A percentile compares a stretch with the other conserved stretches of the same genome.
phyloP scores from a whole-genome alignment of 2,888 invertebrate genomes.

The Pyralis farinalis region DNA sequence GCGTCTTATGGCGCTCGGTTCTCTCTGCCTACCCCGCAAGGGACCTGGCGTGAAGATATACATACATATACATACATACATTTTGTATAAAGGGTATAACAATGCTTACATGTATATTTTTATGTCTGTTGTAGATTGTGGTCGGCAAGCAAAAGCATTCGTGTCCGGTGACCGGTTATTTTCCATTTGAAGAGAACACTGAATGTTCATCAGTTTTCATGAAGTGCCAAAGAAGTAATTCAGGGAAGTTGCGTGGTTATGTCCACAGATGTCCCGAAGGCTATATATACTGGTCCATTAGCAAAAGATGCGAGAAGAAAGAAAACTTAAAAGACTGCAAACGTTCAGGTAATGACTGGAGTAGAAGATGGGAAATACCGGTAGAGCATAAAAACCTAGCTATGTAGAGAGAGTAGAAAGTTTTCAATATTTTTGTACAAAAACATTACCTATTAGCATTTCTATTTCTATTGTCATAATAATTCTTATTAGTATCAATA shows the following conservation, averaged over 20 bases:
- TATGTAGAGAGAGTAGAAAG: slow-evolving; percentile 8
- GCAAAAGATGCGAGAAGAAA: slow-evolving; percentile 87
- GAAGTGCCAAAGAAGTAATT: slow-evolving; percentile 82
- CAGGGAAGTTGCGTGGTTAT: slow-evolving; percentile 82
- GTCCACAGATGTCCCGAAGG: slow-evolving; percentile 89
- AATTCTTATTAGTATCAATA: neutral
- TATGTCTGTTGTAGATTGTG: slow-evolving; percentile 77
- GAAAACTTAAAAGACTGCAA: slow-evolving; percentile 83
- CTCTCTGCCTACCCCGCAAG: too few species aligned
- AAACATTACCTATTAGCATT: too few species aligned
- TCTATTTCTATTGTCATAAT: too few species aligned
- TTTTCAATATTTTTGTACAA: neutral
- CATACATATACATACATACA: too few species aligned
- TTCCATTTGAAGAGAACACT: slow-evolving; percentile 82
- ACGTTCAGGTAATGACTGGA: slow-evolving; percentile 58
- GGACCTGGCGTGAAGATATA: too few species aligned
- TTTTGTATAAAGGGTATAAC: too few species aligned
- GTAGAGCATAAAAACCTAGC: slow-evolving; percentile 77
- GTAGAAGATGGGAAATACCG: slow-evolving; percentile 79
- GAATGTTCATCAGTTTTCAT: slow-evolving; percentile 87
- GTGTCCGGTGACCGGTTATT: slow-evolving; percentile 86
- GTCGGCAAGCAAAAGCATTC: slow-evolving; percentile 75
- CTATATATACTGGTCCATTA: slow-evolving; percentile 89
- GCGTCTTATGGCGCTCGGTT: too few species aligned
- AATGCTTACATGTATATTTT: too few species aligned